phyloP scores from a whole-genome alignment of 2,113 vertebrate species.

The Scomber colias region DNA sequence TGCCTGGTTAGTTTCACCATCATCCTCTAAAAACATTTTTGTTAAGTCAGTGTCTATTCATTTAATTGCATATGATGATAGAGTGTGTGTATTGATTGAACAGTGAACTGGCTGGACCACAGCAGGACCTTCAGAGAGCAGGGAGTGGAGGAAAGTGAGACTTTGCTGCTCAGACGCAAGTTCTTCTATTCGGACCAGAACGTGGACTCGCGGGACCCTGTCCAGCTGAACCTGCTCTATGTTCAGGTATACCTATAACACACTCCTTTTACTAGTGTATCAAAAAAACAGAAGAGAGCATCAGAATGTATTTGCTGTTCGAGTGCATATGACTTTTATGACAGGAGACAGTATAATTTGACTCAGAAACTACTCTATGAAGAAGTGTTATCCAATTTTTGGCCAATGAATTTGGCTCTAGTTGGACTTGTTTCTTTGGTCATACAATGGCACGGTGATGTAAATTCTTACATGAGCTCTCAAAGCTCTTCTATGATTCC shows the following conservation, averaged over 20 bases:
- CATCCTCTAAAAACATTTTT: conserved; percentile 1
- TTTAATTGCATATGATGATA: conserved; percentile 45
- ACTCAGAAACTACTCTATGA: neutral
- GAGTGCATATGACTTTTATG: neutral
- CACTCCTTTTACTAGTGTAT: neutral
- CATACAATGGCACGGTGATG: no score
- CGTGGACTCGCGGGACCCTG: conserved; percentile 96
- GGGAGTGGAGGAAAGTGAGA: conserved; percentile 97
- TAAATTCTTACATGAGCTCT: no score
- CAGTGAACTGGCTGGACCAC: conserved; percentile 99
- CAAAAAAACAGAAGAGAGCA: neutral
- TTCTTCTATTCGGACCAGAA: conserved; percentile 99
- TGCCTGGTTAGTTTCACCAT: conserved; percentile 37
- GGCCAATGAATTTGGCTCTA: no score
- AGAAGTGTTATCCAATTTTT: no score
- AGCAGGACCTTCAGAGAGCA: conserved; percentile 97
- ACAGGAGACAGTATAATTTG: neutral
- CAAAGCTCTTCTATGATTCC: neutral
- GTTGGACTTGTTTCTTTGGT: no score
- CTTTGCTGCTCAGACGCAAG: conserved; percentile 92
- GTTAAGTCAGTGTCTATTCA: conserved; percentile 22
- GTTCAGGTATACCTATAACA: conserved; percentile 89
- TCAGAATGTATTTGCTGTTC: neutral
- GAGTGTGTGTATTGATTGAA: conserved; percentile 55
- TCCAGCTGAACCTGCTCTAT: conserved; percentile 98